phyloP scores from a whole-genome alignment of 1,140 invertebrate genomes.

The Zaprionus ornatus region DNA sequence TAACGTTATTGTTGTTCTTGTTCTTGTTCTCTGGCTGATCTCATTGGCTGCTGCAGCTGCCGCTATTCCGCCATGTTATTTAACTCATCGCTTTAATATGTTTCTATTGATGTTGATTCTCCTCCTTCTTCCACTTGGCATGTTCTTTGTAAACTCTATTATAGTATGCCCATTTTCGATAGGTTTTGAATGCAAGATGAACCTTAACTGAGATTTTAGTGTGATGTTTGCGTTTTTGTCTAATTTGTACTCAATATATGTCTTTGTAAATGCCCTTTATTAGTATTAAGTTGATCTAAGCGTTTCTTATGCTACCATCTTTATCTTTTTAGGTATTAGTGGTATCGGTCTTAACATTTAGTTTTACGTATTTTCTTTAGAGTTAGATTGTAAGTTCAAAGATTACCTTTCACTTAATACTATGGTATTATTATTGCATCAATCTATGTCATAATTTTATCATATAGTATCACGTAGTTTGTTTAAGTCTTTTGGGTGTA shows the following conservation, averaged over 20 bases:
- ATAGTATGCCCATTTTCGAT: slow-evolving; percentile 11
- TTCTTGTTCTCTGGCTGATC: slow-evolving; percentile 19
- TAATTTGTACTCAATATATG: not conserved
- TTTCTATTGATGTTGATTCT: slow-evolving; percentile 3
- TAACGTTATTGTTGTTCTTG: slow-evolving; percentile 50
- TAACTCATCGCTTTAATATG: slow-evolving; percentile 24
- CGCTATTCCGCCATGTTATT: slow-evolving; percentile 16
- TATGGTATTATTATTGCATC: not conserved
- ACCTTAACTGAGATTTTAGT: not conserved
- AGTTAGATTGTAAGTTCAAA: slow-evolving; percentile 33
- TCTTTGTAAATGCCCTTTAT: not conserved
- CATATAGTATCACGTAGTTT: not conserved
- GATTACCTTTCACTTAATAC: not conserved
- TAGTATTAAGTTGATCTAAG: not conserved
- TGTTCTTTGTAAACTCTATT: slow-evolving; percentile 17
- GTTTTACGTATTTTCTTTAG: slow-evolving; percentile 13
- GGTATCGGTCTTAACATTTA: slow-evolving; percentile 44
- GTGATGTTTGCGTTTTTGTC: slow-evolving; percentile 1
- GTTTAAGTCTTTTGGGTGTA: not conserved
- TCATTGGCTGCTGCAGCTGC: slow-evolving; percentile 8
- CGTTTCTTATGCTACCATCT: not conserved
- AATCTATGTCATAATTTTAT: too few species aligned
- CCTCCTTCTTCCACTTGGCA: not conserved
- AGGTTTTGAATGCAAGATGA: not conserved
- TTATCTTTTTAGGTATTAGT: slow-evolving; percentile 1